Evolutionary conservation across 2,113 vertebrate species (phyloP), one percentile per base, ranked within the genome.

Genomic region (Eurypyga helias): DNA sequence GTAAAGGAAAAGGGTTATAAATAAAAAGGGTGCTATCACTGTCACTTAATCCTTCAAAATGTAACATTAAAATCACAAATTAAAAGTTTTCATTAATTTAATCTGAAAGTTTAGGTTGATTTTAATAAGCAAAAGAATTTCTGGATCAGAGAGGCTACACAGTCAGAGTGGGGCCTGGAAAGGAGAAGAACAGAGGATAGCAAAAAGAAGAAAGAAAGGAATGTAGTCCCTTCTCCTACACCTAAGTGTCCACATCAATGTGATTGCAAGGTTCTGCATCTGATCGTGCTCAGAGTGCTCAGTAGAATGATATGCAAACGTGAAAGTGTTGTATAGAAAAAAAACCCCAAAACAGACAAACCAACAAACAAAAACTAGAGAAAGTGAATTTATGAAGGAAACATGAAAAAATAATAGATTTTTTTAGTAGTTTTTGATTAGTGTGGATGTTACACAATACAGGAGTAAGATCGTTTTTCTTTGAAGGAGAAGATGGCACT

Each of bases 1-100:
- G 25, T 6, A 61, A 75, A 91, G 2, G 6, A 51, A 65, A 3
- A 23, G 1, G 21, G 55, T 51, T 66, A 8, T 46, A 38, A 72
- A 57, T 33, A 41, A n/a, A 29, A 33, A 54, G 7, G 12, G 2
- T 2, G 9, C 62, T 1, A 6, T 4, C 31, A 67, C 5, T 3
- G 2, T 38, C 8, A 52, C 2, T 2, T 51, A 28, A 15, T 51
- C 6, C 8, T 89, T 86, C 36, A 20, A 89, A 83, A 79, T 31
- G 3, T n/a, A 80, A 29, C 10, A 26, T 19, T 43, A 60, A 94
- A 80, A 33, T 48, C 2, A 1, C 3, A 60, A 57, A 83, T 38
- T 3, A 80, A 81, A 38, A 5, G 0, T 11, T 2, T 15, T 78
- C 31, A 41, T 33, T 4, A 25, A 49, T 51, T 54, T 65, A n/a